Evolutionary conservation across 2,113 vertebrate genomes (phyloP).

Genomic region (crab-eating macaque (Macaca fascicularis)): DNA sequence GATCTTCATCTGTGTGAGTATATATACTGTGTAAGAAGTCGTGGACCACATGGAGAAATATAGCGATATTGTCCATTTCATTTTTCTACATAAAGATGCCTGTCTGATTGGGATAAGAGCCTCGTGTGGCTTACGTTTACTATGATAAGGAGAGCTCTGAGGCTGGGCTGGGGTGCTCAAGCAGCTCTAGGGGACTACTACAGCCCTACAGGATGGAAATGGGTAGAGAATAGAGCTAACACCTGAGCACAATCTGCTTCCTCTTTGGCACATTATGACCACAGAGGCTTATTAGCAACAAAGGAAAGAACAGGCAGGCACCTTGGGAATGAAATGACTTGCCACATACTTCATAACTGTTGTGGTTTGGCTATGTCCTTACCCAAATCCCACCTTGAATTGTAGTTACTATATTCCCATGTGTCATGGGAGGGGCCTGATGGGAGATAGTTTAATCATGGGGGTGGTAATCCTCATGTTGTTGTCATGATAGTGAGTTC

Average conservation of each 20-base stretch:
- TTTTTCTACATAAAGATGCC: not conserved
- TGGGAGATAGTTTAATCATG: no score
- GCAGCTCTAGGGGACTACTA: no score
- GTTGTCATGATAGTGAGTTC: no score
- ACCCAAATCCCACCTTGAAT: no score
- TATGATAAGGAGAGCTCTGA: not conserved
- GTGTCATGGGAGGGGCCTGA: no score
- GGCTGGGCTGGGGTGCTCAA: not conserved
- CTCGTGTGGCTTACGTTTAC: accelerated
- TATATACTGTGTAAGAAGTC: not conserved
- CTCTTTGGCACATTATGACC: not conserved
- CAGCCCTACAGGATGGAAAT: no score
- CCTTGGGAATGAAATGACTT: not conserved
- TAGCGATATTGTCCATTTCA: not conserved
- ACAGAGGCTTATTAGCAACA: not conserved
- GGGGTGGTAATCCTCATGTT: no score
- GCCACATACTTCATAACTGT: not conserved
- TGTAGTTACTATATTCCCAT: no score
- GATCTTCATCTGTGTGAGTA: not conserved
- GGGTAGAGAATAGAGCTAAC: not conserved
- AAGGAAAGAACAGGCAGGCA: not conserved
- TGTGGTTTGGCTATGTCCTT: no score
- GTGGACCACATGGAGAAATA: not conserved
- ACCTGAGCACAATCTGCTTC: not conserved
- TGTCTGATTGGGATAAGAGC: not conserved